These are phyloP conservation scores for Oncorhynchus kisutch DNA, from an alignment of 2,113 vertebrate genomes.

Conservation along the genomic window DNA sequence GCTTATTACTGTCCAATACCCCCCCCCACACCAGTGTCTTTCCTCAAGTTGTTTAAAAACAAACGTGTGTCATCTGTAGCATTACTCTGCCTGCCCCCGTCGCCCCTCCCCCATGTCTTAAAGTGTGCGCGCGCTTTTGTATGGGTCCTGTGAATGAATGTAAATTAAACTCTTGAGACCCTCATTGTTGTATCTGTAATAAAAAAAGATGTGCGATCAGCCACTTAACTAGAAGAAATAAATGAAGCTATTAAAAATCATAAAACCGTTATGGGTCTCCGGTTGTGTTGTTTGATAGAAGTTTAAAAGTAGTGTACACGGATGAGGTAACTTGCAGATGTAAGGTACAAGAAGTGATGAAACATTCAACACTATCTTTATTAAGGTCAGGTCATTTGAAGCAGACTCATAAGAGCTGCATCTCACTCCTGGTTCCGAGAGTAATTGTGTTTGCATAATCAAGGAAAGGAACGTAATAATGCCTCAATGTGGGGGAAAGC, in stretches of 20 bases:
- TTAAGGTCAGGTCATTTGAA: no score
- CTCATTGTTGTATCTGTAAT: slow-evolving; percentile 61
- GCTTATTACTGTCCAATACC: slow-evolving; percentile 31
- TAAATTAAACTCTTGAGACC: slow-evolving; percentile 50
- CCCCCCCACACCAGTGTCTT: slow-evolving; percentile 21
- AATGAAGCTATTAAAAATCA: slow-evolving; percentile 38
- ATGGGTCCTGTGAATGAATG: slow-evolving; percentile 63
- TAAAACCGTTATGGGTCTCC: background rate
- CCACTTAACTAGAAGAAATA: slow-evolving; percentile 67
- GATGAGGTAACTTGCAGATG: no score
- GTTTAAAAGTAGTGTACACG: background rate
- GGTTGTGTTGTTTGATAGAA: background rate
- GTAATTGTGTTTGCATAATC: background rate
- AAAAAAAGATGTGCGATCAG: slow-evolving; percentile 57
- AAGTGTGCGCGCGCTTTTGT: slow-evolving; percentile 18
- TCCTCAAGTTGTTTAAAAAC: background rate
- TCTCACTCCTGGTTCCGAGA: background rate
- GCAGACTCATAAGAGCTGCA: no score
- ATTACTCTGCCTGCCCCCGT: slow-evolving; percentile 7
- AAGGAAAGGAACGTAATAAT: background rate
- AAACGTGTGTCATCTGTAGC: slow-evolving; percentile 28
- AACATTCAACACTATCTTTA: no score
- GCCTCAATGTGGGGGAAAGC: background rate
- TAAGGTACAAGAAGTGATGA: no score
- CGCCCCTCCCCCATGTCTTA: background rate